Percentiles rank a stretch among this genome's conserved stretches.
phyloP scores from a whole-genome alignment of 2,113 vertebrate species.

The Leucoraja erinaceus region DNA sequence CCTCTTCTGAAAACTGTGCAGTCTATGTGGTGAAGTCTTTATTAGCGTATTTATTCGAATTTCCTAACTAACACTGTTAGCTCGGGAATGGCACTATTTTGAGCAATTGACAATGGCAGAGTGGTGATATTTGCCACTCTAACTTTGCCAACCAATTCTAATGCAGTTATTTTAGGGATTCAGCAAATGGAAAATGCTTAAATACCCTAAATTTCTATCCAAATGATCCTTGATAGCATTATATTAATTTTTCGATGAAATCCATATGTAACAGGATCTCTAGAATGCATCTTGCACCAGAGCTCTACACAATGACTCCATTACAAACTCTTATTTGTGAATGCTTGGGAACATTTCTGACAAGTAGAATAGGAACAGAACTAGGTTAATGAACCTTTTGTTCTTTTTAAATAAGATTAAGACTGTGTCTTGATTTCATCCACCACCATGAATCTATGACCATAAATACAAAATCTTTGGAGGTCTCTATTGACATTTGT shows the following conservation, averaged over 20 bases:
- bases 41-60: no score
- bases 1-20: neutral
- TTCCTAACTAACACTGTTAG: neutral
- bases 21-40: neutral
- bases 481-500: neutral
- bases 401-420: neutral
- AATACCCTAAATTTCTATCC: neutral
- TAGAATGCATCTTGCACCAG: neutral
- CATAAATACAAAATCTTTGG: neutral
- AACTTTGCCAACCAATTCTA: neutral
- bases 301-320: neutral
- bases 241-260: neutral
- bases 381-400: neutral
- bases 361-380: neutral
- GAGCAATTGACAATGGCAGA: neutral
- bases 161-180: neutral
- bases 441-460: neutral
- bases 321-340: neutral
- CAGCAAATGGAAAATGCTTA: neutral
- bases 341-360: neutral
- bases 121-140: neutral
- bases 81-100: neutral
- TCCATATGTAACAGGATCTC: neutral
- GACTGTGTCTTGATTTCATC: neutral
- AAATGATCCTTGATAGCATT: neutral